Conservation (phyloP, 2,797 vertebrate genomes). For the Parauchenoglanis ngamensis region DNA sequence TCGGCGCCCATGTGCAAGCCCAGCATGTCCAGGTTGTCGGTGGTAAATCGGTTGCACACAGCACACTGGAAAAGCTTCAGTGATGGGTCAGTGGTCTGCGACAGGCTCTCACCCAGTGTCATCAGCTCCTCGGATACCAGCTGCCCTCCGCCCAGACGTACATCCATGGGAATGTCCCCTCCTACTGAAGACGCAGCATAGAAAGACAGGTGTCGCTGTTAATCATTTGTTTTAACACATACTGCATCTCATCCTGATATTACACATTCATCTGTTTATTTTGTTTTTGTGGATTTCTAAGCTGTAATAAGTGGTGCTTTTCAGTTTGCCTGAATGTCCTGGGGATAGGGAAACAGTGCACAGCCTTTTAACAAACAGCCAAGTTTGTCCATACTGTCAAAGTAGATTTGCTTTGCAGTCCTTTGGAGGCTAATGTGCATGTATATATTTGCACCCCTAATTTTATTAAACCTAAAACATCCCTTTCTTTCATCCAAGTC, state of each 20-base stretch:
- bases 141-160: slow-evolving; percentile 91
- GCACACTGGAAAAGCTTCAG: slow-evolving; percentile 99
- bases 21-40: slow-evolving; percentile 96
- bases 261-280: not conserved
- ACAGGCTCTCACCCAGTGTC: slow-evolving; percentile 97
- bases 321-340: slow-evolving; percentile 38
- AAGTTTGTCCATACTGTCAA: slow-evolving; percentile 56
- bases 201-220: not conserved
- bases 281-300: not conserved
- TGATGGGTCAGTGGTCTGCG: slow-evolving; percentile 93
- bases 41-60: slow-evolving; percentile 98
- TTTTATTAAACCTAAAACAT: slow-evolving; percentile 62
- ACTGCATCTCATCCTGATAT: not conserved
- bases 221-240: not conserved
- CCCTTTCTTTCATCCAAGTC: slow-evolving; percentile 27
- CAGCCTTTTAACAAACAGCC: slow-evolving; percentile 53
- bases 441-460: slow-evolving; percentile 63
- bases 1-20: slow-evolving; percentile 96
- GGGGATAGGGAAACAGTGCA: slow-evolving; percentile 51
- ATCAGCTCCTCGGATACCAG: slow-evolving; percentile 98
- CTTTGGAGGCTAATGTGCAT: slow-evolving; percentile 50
- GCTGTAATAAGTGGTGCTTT: not conserved
- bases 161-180: slow-evolving; percentile 94
- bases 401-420: slow-evolving; percentile 56
- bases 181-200: slow-evolving; percentile 76